phyloP scores from a whole-genome alignment of 2,888 invertebrate species.

The Drosophila heteroneura region DNA sequence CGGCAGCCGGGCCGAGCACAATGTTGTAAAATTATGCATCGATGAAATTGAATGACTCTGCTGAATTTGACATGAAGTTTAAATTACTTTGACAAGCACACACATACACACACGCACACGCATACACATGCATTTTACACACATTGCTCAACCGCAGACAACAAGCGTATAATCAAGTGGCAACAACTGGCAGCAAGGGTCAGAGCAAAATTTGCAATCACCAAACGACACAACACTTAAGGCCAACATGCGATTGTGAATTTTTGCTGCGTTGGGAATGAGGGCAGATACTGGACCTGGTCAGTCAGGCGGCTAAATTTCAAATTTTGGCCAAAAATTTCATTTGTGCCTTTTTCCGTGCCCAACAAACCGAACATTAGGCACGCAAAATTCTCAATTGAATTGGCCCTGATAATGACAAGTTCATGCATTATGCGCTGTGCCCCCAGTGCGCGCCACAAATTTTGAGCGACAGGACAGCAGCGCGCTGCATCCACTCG shows the following conservation, averaged over 20 bases:
- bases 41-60: slow-evolving; percentile 77
- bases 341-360: slow-evolving; percentile 45
- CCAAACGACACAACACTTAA: slow-evolving; percentile 55
- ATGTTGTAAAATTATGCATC: slow-evolving; percentile 77
- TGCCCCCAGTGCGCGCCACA: slow-evolving; percentile 30
- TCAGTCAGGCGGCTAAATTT: slow-evolving; percentile 42
- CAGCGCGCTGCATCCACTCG: slow-evolving; percentile 46
- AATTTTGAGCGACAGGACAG: slow-evolving; percentile 41
- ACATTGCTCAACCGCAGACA: slow-evolving; percentile 30
- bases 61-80: slow-evolving; percentile 84
- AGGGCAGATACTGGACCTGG: background rate
- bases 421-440: slow-evolving; percentile 74
- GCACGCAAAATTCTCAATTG: slow-evolving; percentile 77
- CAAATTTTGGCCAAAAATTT: slow-evolving; percentile 66
- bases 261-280: background rate
- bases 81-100: slow-evolving; percentile 75
- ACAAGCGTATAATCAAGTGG: slow-evolving; percentile 74
- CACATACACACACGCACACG: slow-evolving; percentile 23
- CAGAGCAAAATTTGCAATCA: slow-evolving; percentile 67
- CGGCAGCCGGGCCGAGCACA: slow-evolving; percentile 13
- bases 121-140: background rate
- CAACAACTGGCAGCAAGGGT: slow-evolving; percentile 55
- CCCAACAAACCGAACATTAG: slow-evolving; percentile 62
- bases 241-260: slow-evolving; percentile 27
- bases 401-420: slow-evolving; percentile 83